These are phyloP conservation scores for Neuroscelio doddi DNA, from an alignment of 2,888 invertebrate genomes.

Conservation along the genomic window DNA sequence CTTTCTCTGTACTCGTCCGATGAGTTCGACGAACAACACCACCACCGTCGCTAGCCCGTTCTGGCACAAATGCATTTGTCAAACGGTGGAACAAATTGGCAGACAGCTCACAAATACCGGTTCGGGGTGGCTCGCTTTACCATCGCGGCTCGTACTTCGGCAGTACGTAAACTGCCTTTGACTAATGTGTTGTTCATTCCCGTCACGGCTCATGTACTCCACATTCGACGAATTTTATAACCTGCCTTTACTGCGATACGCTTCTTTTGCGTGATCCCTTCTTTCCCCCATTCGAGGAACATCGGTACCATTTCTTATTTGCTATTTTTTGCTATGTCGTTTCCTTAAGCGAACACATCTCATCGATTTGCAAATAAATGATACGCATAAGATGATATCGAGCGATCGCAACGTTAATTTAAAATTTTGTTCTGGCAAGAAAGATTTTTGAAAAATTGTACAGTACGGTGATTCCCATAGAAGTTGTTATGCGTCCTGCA, in stretches of 20 bases:
- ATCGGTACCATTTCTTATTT: not conserved
- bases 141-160: not conserved
- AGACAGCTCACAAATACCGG: slow-evolving; percentile 66
- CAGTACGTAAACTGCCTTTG: slow-evolving; percentile 63
- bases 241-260: slow-evolving; percentile 22
- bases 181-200: slow-evolving; percentile 69
- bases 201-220: slow-evolving; percentile 65
- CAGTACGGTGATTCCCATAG: too few species aligned
- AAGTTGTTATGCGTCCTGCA: too few species aligned
- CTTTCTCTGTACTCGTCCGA: slow-evolving; percentile 16
- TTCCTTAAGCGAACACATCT: not conserved
- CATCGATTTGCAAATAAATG: slow-evolving; percentile 2
- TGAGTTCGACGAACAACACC: slow-evolving; percentile 6
- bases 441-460: too few species aligned
- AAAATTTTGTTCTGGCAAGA: too few species aligned
- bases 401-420: too few species aligned
- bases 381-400: not conserved
- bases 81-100: slow-evolving; percentile 68
- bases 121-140: not conserved
- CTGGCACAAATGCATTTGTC: slow-evolving; percentile 65
- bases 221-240: slow-evolving; percentile 60
- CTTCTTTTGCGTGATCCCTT: not conserved
- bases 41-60: slow-evolving; percentile 44
- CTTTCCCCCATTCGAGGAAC: too few species aligned
- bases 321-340: not conserved